These are phyloP conservation scores for Matsumyia berberina DNA, from an alignment of 2,888 invertebrate genomes.

Conservation along the genomic window DNA sequence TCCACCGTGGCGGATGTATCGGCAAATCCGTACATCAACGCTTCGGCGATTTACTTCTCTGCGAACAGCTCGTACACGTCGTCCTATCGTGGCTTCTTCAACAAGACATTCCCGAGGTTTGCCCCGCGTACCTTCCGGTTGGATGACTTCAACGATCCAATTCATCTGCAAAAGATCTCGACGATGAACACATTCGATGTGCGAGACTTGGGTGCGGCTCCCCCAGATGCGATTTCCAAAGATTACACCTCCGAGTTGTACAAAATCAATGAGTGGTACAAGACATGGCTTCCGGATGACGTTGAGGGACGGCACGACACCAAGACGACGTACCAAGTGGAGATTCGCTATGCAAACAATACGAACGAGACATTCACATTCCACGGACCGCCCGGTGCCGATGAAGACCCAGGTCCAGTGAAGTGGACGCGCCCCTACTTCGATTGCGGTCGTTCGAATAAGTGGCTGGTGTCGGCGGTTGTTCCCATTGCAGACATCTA, in stretches of 20 bases:
- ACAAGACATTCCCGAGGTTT: conserved; percentile 96
- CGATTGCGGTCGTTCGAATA: conserved; percentile 97
- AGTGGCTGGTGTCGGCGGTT: conserved; percentile 97
- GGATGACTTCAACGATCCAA: conserved; percentile 98
- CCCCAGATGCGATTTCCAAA: conserved; percentile 90
- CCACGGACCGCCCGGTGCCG: conserved; percentile 96
- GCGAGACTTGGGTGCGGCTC: conserved; percentile 93
- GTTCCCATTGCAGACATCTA: conserved; percentile 98
- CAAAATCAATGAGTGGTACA: conserved; percentile 97
- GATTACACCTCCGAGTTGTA: conserved; percentile 97
- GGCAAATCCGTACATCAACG: conserved; percentile 95
- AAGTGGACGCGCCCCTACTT: conserved; percentile 98
- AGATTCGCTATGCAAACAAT: conserved; percentile 96
- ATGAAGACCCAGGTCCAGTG: conserved; percentile 96
- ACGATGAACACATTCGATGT: conserved; percentile 96
- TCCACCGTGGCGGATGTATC: conserved; percentile 98
- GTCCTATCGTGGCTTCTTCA: conserved; percentile 97
- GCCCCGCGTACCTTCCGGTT: conserved; percentile 96
- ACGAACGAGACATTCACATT: conserved; percentile 98
- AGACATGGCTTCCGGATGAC: conserved; percentile 94
- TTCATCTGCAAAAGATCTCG: conserved; percentile 96
- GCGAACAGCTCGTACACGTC: conserved; percentile 97
- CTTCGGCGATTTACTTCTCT: conserved; percentile 96
- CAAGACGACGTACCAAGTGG: conserved; percentile 96
- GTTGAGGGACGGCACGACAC: conserved; percentile 93